Percentiles rank a stretch among this genome's conserved stretches.
Conservation (phyloP, 2,113 vertebrate species). For the Lepidothrix coronata region DNA sequence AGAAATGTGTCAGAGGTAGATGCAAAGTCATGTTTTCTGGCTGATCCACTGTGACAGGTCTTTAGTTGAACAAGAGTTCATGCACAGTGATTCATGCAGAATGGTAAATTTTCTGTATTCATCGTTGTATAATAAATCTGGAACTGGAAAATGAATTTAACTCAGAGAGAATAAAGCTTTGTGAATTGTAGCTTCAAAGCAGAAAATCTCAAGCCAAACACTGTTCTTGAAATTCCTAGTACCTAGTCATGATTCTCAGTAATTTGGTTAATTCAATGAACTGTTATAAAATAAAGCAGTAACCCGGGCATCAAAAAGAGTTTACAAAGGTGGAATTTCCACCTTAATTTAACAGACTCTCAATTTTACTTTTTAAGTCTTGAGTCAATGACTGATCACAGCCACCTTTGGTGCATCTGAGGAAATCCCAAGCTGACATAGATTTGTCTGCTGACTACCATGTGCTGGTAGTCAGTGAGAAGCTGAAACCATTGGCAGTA, state of each 20-base stretch:
- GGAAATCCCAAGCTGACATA: background rate
- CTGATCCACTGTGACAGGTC: background rate
- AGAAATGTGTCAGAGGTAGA: background rate
- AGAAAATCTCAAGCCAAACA: background rate
- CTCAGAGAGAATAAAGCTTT: background rate
- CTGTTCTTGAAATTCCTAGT: background rate
- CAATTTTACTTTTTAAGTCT: background rate
- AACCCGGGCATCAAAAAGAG: background rate
- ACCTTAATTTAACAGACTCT: background rate
- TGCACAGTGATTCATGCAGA: background rate
- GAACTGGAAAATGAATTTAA: background rate
- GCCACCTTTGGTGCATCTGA: fast-evolving
- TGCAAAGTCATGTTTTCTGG: background rate
- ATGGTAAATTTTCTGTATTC: background rate
- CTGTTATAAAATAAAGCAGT: background rate
- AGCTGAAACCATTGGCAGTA: background rate
- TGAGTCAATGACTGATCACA: background rate
- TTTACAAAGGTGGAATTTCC: background rate
- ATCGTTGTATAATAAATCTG: background rate
- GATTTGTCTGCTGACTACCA: fast-evolving
- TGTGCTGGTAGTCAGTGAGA: background rate
- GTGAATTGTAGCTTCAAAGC: background rate
- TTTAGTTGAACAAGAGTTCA: conserved; percentile 21
- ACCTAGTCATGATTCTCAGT: background rate
- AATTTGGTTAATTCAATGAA: background rate